Base-by-base conservation (phyloP, 2,113 vertebrate genomes). In the Origma solitaria region DNA sequence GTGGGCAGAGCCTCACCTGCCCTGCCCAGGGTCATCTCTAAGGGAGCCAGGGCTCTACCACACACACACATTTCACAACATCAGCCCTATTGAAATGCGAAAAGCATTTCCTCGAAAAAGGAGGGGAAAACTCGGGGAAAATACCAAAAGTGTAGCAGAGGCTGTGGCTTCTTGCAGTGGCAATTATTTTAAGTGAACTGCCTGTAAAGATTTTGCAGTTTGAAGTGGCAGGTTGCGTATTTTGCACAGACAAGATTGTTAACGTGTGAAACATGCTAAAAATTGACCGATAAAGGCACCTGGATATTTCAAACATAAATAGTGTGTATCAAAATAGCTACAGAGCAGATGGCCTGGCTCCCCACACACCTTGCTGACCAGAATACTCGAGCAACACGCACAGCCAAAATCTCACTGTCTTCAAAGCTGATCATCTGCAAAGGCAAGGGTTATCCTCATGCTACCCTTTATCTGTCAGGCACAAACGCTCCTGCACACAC, bases 321-420 rank as follows among this genome's bases (percentile, higher is more conserved):
- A 93, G 79, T 2, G 7, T 24, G 38, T 54, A 33, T 75, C 42
- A 58, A 88, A 96, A 96, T 96, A 96, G 94, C 60, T 45, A 19
- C 54, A 37, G 88, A 94, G 82, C 96, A 97, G 95, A 95, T 97
- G 96, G 95, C 76, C 92, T 85, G 50, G 57, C 92, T 92, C 86
- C 86, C 70, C 23, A 49, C 86, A 62, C 88, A 90, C 96, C 86
- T 97, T 88, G 92, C 92, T 94, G 96, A 95, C 95, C 94, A 80
- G 85, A 94, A 94, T 53, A 83, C 72, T 54, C 4, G 0, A 75
- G 53, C 65, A 78, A 56, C 35, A 38, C 37, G 0, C 19, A 18
- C 14, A 88, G 86, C 90, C 90, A 91, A 93, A 94, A 93, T 70
- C 64, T 92, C 40, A 22, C 84, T 37, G 16, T 62, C 77, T 92